These are phyloP conservation scores for Tachuris rubrigastra DNA, from an alignment of 2,113 vertebrate genomes.

Conservation along the genomic window DNA sequence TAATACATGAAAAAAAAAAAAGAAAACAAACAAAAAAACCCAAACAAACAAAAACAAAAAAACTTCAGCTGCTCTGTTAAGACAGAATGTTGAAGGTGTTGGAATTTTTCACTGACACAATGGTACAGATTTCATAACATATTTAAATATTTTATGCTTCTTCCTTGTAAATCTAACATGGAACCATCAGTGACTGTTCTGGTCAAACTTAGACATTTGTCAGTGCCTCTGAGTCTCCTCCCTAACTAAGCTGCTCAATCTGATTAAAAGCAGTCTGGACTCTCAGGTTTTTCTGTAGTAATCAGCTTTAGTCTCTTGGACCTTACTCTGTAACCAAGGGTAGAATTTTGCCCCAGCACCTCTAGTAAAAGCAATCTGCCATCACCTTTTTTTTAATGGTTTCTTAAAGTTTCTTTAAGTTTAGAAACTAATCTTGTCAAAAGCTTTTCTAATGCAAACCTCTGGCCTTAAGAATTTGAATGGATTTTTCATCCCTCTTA, in stretches of 20 bases:
- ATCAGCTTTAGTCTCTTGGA: background rate
- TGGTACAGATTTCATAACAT: constrained; percentile 24
- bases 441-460: constrained; percentile 12
- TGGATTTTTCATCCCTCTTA: constrained; percentile 58
- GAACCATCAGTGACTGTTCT: background rate
- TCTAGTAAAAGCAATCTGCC: background rate
- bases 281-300: background rate
- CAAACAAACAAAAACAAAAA: too few relatives aligned
- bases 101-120: constrained; percentile 23
- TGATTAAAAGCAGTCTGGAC: background rate
- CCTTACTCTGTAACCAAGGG: background rate
- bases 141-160: constrained; percentile 29
- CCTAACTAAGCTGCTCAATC: background rate
- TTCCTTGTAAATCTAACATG: background rate
- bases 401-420: background rate
- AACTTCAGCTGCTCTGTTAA: constrained; percentile 33
- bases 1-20: background rate
- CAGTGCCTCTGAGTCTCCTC: background rate
- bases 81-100: constrained; percentile 21
- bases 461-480: constrained; percentile 41
- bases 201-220: background rate
- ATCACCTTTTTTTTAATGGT: background rate
- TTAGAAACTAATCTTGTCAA: background rate
- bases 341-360: background rate
- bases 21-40: too few relatives aligned